A percentile compares a stretch with the other conserved stretches of the same genome.
Conservation (phyloP, 1,140 invertebrate species). For the Tenebrio molitor region DNA sequence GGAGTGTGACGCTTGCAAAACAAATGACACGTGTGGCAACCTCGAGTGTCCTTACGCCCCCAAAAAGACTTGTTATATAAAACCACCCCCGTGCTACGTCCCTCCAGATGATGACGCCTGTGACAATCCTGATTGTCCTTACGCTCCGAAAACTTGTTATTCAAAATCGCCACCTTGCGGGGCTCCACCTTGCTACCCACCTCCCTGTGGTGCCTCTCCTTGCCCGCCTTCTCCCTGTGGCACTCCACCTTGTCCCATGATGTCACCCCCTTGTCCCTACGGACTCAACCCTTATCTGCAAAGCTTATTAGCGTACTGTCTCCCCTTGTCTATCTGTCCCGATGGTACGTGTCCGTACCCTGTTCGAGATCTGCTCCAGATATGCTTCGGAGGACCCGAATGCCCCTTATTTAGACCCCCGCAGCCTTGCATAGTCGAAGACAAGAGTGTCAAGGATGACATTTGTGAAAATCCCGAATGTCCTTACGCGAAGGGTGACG, state of each 20-base stretch:
- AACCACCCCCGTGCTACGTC: slow-evolving; percentile 24
- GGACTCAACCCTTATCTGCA: not conserved
- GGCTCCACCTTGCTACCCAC: not conserved
- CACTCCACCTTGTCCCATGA: not conserved
- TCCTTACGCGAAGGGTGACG: slow-evolving; percentile 45
- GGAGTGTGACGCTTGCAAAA: slow-evolving; percentile 18
- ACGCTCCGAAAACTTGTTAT: not conserved
- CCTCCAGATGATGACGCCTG: slow-evolving; percentile 43
- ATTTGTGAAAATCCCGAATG: slow-evolving; percentile 55
- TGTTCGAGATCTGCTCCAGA: not conserved
- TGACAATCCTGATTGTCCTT: slow-evolving; percentile 58
- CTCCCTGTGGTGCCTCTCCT: not conserved
- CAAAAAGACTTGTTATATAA: not conserved
- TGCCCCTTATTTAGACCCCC: not conserved
- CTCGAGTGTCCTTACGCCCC: slow-evolving; percentile 56
- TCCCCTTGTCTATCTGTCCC: not conserved
- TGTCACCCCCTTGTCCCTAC: not conserved
- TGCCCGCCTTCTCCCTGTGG: not conserved
- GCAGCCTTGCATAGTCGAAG: not conserved
- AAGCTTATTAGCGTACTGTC: not conserved
- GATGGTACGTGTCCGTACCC: not conserved
- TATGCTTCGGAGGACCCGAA: not conserved
- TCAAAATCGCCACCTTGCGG: not conserved
- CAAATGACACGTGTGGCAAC: slow-evolving; percentile 51
- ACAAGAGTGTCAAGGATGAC: slow-evolving; percentile 17